Evolutionary conservation across 2,113 vertebrate species (phyloP).

Genomic region (Passer domesticus): DNA sequence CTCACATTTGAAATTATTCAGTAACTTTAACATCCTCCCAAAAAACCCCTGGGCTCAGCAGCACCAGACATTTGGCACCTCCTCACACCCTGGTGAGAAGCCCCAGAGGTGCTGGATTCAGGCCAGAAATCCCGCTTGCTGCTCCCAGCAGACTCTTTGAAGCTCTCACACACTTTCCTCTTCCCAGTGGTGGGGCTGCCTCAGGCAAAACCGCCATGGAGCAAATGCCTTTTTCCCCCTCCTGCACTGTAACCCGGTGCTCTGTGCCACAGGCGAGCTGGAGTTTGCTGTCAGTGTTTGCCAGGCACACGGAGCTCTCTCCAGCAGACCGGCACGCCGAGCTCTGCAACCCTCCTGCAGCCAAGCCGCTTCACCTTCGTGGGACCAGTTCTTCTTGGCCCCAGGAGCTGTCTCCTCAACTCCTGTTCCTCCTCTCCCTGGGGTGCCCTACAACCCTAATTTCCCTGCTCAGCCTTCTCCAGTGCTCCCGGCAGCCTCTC

Average conservation of each 20-base stretch:
- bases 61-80: background rate
- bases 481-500: background rate
- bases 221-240: background rate
- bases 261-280: rapidly evolving
- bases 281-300: background rate
- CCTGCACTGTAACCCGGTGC: background rate
- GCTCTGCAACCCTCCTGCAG: background rate
- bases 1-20: background rate
- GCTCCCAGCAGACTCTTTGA: background rate
- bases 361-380: rapidly evolving
- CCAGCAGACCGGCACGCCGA: background rate
- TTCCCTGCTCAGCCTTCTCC: background rate
- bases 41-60: background rate
- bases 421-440: background rate
- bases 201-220: background rate
- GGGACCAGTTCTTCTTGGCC: background rate
- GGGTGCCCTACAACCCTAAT: background rate
- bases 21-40: background rate
- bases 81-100: background rate
- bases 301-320: background rate
- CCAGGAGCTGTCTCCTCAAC: background rate
- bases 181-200: background rate
- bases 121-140: background rate
- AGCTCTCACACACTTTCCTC: background rate
- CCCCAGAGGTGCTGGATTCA: background rate